Evolutionary conservation across 2,797 vertebrate species (phyloP).

Genomic region (Peromyscus eremicus): DNA sequence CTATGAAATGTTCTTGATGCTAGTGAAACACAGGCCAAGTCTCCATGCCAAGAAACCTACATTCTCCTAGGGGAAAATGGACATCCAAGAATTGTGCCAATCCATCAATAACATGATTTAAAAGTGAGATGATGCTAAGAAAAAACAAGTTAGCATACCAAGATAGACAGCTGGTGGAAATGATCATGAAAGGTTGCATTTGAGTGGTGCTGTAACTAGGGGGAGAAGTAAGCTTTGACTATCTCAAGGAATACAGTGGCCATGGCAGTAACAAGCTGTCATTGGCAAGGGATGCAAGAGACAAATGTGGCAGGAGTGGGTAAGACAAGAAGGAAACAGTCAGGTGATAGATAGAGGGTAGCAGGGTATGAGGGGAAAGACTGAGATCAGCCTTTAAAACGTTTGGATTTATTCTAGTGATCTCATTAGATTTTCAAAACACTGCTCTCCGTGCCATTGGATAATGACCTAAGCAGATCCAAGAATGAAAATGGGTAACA

Average conservation of each 20-base stretch:
- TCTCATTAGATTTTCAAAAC: not conserved
- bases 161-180: not conserved
- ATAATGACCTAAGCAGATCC: not conserved
- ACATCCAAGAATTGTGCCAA: not conserved
- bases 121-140: not conserved
- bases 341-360: not conserved
- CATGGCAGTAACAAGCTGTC: not conserved
- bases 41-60: not conserved
- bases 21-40: not conserved
- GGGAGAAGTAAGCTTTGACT: not conserved
- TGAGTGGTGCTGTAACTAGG: not conserved
- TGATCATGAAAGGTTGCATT: not conserved
- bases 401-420: not conserved
- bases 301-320: not conserved
- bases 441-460: not conserved
- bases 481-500: not conserved
- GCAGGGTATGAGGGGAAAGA: not conserved
- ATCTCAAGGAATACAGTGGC: not conserved
- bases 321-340: not conserved
- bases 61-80: not conserved
- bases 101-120: not conserved
- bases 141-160: not conserved
- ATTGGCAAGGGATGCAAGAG: not conserved
- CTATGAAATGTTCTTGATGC: not conserved
- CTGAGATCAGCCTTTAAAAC: not conserved